Evolutionary conservation across 2,797 vertebrate genomes (phyloP).

Genomic region (Selene dorsalis): DNA sequence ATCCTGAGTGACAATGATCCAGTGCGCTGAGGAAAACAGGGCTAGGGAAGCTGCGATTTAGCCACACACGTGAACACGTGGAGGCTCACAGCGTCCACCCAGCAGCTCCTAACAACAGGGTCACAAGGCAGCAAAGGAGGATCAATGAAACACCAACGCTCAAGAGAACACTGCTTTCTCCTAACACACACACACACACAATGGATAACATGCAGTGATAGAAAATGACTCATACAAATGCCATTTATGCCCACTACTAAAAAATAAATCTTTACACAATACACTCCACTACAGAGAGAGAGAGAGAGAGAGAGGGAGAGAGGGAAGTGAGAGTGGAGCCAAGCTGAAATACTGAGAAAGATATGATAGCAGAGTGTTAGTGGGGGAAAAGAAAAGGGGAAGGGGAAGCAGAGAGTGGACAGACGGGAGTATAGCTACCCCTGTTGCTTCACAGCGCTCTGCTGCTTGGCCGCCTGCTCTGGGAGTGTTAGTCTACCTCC

Average conservation of each 20-base stretch:
- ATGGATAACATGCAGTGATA: constrained; percentile 4
- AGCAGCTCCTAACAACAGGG: constrained; percentile 42
- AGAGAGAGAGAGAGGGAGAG: constrained; percentile 38
- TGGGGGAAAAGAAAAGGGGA: constrained; percentile 62
- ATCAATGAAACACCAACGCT: constrained; percentile 35
- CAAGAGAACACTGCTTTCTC: constrained; percentile 27
- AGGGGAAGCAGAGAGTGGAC: constrained; percentile 65
- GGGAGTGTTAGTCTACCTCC: constrained; percentile 81
- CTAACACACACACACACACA: constrained; percentile 24
- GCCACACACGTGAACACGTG: constrained; percentile 42
- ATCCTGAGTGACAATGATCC: constrained; percentile 66
- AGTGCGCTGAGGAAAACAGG: constrained; percentile 45
- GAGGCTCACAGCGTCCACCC: constrained; percentile 39
- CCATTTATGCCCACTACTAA: constrained; percentile 10
- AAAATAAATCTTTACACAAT: not conserved
- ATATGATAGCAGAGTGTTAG: constrained; percentile 42
- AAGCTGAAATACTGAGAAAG: constrained; percentile 48
- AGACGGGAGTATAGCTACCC: constrained; percentile 76
- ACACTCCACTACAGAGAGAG: not conserved
- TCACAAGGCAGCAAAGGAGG: constrained; percentile 54
- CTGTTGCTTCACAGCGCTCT: constrained; percentile 74
- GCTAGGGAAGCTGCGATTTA: constrained; percentile 58
- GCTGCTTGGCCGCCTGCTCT: constrained; percentile 76
- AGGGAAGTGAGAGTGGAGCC: constrained; percentile 62
- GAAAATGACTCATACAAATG: constrained; percentile 29